A percentile compares a stretch with the other conserved stretches of the same genome.
Evolutionary conservation across 2,113 vertebrate genomes (phyloP).

Genomic region (Gymnorhina tibicen): DNA sequence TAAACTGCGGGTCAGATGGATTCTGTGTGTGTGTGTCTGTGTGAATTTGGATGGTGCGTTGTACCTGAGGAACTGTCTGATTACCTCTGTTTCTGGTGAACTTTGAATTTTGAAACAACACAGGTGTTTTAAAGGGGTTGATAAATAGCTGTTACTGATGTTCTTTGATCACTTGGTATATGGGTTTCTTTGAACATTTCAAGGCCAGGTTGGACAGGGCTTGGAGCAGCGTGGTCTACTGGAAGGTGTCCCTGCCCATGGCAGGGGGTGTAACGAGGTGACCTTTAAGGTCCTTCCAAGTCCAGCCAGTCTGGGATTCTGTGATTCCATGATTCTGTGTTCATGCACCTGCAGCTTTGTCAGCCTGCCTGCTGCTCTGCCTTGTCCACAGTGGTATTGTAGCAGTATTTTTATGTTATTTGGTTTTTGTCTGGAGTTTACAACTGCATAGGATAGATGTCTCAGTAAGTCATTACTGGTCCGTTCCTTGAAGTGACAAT

Average conservation of each 20-base stretch:
- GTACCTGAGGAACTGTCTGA: not conserved
- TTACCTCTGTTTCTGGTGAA: not conserved
- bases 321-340: not conserved
- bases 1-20: not conserved
- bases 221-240: not conserved
- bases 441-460: not conserved
- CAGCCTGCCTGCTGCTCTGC: not conserved
- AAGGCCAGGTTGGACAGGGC: not conserved
- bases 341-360: not conserved
- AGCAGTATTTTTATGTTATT: not conserved
- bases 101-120: not conserved
- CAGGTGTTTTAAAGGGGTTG: not conserved
- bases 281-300: not conserved
- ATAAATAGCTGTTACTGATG: not conserved
- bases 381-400: not conserved
- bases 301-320: not conserved
- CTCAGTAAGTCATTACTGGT: not conserved
- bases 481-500: not conserved
- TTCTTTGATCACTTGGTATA: not conserved
- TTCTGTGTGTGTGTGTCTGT: not conserved
- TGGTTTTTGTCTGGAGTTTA: not conserved
- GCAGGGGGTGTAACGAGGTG: not conserved
- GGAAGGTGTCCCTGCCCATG: not conserved
- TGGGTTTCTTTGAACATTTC: not conserved
- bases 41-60: fast-evolving